Conservation (phyloP, 2,888 invertebrate species). For the Ochropleura leucogaster region DNA sequence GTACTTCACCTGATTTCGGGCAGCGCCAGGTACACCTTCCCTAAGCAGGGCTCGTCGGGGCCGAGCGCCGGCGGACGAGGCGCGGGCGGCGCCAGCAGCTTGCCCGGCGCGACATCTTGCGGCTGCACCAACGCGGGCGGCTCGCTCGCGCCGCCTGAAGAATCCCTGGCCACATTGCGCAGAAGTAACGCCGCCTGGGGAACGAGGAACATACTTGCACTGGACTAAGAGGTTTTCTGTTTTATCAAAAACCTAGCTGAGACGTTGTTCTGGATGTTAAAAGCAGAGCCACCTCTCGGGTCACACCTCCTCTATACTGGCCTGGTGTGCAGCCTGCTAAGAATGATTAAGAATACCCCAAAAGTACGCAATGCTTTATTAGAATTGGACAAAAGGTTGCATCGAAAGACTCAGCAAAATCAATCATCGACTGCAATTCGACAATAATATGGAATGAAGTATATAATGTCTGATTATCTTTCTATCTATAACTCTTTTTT, state of each 20-base stretch:
- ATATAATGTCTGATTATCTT: too few species aligned
- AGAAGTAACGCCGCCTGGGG: slow-evolving; percentile 76
- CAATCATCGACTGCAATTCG: too few species aligned
- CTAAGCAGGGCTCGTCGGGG: slow-evolving; percentile 51
- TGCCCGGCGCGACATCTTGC: slow-evolving; percentile 55
- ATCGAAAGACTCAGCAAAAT: too few species aligned
- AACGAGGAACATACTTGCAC: too few species aligned
- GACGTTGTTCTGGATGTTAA: background rate
- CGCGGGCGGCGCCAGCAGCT: slow-evolving; percentile 72
- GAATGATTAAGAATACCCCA: background rate
- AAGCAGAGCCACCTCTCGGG: background rate
- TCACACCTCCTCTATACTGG: background rate
- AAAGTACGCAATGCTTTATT: background rate
- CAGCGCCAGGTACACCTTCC: slow-evolving; percentile 11
- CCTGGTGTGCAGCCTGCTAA: background rate
- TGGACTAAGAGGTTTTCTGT: too few species aligned
- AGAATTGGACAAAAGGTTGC: too few species aligned
- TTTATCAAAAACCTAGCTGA: background rate
- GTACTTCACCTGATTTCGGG: slow-evolving; percentile 28
- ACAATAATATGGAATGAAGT: too few species aligned
- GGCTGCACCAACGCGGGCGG: slow-evolving; percentile 74
- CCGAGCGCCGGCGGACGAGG: slow-evolving; percentile 61
- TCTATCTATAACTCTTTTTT: too few species aligned
- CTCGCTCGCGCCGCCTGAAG: slow-evolving; percentile 76
- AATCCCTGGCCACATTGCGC: slow-evolving; percentile 73